Percentiles rank a stretch among this genome's conserved stretches.
These are phyloP conservation scores for Podarcis lilfordi DNA, from an alignment of 2,797 vertebrate genomes.

Conservation along the genomic window DNA sequence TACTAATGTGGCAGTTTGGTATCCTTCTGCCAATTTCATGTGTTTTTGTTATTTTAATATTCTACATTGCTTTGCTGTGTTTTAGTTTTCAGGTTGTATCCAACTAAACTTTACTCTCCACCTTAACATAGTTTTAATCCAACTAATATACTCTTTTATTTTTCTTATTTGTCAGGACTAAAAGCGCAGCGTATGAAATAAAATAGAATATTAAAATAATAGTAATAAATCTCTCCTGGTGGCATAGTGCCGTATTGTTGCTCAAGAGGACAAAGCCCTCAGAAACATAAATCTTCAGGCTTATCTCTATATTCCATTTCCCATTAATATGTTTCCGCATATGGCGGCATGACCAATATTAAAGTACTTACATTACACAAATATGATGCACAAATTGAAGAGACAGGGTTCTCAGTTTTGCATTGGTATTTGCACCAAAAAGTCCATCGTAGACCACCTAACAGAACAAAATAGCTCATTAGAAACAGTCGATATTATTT, in stretches of 20 bases:
- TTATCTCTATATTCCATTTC: neutral
- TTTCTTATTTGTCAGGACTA: neutral
- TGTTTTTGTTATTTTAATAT: neutral
- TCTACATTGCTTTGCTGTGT: neutral
- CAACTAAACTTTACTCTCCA: too few relatives aligned
- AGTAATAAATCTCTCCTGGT: neutral
- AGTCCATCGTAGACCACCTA: conserved; percentile 98
- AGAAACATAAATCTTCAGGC: rapidly evolving
- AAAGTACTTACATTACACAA: conserved; percentile 88
- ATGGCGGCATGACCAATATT: neutral
- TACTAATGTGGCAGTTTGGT: neutral
- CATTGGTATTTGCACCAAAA: conserved; percentile 95
- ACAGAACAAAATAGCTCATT: conserved; percentile 34
- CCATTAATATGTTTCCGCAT: neutral
- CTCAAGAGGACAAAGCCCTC: too few relatives aligned
- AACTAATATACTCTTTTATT: neutral
- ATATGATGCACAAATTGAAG: conserved; percentile 99
- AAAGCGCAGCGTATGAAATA: neutral
- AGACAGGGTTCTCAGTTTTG: conserved; percentile 93
- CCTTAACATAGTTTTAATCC: neutral
- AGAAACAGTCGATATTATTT: conserved; percentile 26
- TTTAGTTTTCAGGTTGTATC: neutral
- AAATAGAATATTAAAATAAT: neutral
- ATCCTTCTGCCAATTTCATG: neutral
- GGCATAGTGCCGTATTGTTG: neutral